Evolutionary conservation across 2,113 vertebrate species (phyloP).

Genomic region (Paraplagusia blochii): DNA sequence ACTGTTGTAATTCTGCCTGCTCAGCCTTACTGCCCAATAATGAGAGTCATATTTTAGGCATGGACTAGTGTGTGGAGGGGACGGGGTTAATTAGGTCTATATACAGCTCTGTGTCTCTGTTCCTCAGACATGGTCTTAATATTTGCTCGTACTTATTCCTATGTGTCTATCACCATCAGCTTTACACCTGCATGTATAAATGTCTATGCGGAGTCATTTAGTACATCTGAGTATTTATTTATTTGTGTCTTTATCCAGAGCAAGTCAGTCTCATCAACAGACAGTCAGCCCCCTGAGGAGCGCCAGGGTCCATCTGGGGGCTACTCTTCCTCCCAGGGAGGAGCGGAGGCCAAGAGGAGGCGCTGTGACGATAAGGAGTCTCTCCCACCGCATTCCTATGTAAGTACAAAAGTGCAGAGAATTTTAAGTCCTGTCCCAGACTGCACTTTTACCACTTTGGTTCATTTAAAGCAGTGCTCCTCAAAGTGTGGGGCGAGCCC

Average conservation of each 20-base stretch:
- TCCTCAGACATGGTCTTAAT: slow-evolving; percentile 10
- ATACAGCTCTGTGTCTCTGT: slow-evolving; percentile 33
- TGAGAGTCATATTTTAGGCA: slow-evolving; percentile 66
- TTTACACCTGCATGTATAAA: slow-evolving; percentile 3
- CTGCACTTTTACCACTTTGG: background rate
- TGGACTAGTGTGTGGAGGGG: slow-evolving; percentile 36
- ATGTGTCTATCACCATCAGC: slow-evolving; percentile 1
- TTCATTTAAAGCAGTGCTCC: no score
- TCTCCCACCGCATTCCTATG: slow-evolving; percentile 79
- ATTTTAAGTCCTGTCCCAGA: no score
- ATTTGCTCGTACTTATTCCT: slow-evolving; percentile 24
- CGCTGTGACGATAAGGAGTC: slow-evolving; percentile 89
- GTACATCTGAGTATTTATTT: background rate
- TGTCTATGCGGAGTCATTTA: background rate
- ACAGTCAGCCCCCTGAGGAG: slow-evolving; percentile 79
- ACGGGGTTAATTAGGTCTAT: slow-evolving; percentile 56
- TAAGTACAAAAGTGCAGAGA: slow-evolving; percentile 46
- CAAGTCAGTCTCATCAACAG: slow-evolving; percentile 79
- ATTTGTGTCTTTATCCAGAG: slow-evolving; percentile 59
- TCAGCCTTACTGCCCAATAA: slow-evolving; percentile 62
- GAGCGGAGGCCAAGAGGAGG: slow-evolving; percentile 84
- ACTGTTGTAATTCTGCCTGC: slow-evolving; percentile 58
- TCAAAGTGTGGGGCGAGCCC: no score
- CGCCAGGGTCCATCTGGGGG: slow-evolving; percentile 84
- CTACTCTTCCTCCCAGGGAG: slow-evolving; percentile 77